Base-by-base conservation (phyloP, 2,888 invertebrate genomes). In the Hyles lineata region DNA sequence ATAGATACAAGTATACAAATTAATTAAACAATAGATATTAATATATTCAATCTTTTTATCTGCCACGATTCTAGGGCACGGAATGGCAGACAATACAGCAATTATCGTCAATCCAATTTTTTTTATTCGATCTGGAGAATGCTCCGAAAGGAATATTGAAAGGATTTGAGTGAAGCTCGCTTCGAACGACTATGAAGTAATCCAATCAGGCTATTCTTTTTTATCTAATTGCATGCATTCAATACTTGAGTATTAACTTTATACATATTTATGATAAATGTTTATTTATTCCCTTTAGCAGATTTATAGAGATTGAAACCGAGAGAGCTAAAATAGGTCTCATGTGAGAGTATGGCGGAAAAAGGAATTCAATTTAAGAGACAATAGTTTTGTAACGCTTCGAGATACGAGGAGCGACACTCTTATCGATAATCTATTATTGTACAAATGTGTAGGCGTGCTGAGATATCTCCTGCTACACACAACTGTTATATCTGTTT, bases 1-100 rank as follows among this genome's bases (percentile, higher is more conserved):
- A 79, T 76, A 75, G 76, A 78, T 78, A 78, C 5, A 29, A 29
- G 29, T 72, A 17, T 70, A 55, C 58, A 21, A 9, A 67, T 72
- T 61, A 61, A 60, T 70, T 61, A 70, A 21, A n/a, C 61, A 43
- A 4, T 2, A 4, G 4, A 8, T 9, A 32, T 35, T 9, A 21
- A 2, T 43, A n/a, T 21, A 35, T 4, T n/a, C 9, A 4, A 15
- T 15, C 23, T 25, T 0, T 25, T 17, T 17, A 29, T 29, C 25
- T 25, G 17, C 5, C 6, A n/a, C n/a, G n/a, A 5, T 63, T 43
- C 21, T 43, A 21, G 21, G 21, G 21, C 15, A 9, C 21, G 35
- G 55, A 55, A 55, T 23, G 9, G n/a, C 63, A 21, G 43, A 63
- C 43, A 63, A 63, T 63, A 43, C 11, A 21, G 21, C 35, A 63